phyloP scores from a whole-genome alignment of 2,888 invertebrate species.

The Cantharis rufa region DNA sequence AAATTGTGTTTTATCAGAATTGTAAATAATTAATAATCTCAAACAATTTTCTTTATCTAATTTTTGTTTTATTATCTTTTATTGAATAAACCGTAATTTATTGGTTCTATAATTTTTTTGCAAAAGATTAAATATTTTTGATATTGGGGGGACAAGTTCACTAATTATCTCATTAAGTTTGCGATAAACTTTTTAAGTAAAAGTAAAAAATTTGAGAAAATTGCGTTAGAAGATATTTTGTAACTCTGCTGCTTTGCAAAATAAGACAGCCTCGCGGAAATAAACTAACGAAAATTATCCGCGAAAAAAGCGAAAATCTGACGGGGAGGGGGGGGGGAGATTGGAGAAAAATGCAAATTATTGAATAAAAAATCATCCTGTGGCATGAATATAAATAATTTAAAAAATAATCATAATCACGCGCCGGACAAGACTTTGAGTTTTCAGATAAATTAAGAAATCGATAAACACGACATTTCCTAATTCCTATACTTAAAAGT shows the following conservation, averaged over 20 bases:
- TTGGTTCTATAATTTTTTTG: background rate
- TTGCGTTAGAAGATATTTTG: background rate
- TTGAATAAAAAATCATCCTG: too few relatives aligned
- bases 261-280: too few relatives aligned
- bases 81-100: background rate
- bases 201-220: background rate
- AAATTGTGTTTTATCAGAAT: background rate
- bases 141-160: background rate
- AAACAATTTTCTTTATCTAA: background rate
- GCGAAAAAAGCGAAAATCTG: too few relatives aligned
- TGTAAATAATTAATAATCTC: background rate
- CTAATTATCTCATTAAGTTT: background rate
- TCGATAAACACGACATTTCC: background rate
- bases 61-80: background rate
- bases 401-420: background rate
- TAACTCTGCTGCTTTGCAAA: too few relatives aligned
- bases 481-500: background rate
- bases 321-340: too few relatives aligned
- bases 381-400: too few relatives aligned
- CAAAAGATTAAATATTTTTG: background rate
- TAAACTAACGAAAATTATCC: too few relatives aligned
- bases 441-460: background rate
- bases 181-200: background rate
- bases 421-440: background rate
- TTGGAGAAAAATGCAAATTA: too few relatives aligned